These are phyloP conservation scores for Drosophila pseudoobscura DNA, from an alignment of 1,140 invertebrate species.

Conservation along the genomic window DNA sequence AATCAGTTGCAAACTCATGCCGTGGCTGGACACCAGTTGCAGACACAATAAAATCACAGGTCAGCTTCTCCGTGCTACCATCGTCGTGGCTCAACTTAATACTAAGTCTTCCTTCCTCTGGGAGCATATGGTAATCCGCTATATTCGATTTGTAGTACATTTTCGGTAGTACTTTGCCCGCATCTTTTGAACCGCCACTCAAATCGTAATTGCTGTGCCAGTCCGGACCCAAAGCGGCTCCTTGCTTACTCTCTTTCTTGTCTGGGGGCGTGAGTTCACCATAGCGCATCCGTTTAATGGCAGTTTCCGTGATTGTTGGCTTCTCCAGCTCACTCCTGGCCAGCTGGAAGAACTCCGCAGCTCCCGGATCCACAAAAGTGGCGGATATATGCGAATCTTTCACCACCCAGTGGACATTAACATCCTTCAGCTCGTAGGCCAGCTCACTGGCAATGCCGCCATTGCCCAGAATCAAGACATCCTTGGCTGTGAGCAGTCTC, in stretches of 20 bases:
- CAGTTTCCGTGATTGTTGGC: slow-evolving; percentile 17
- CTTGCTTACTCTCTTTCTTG: slow-evolving; percentile 84
- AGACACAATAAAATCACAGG: slow-evolving; percentile 96
- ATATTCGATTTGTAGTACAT: slow-evolving; percentile 61
- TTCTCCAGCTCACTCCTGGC: slow-evolving; percentile 40
- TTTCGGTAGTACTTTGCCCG: slow-evolving; percentile 26
- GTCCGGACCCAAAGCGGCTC: slow-evolving; percentile 96
- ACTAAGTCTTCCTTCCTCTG: neutral
- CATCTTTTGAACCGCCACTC: slow-evolving; percentile 82
- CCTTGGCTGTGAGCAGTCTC: slow-evolving; percentile 87
- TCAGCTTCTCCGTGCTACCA: slow-evolving; percentile 28
- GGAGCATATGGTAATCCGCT: slow-evolving; percentile 6
- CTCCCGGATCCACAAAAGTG: slow-evolving; percentile 97
- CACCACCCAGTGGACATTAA: slow-evolving; percentile 96
- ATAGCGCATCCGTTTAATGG: slow-evolving; percentile 89
- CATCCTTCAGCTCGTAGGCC: slow-evolving; percentile 92
- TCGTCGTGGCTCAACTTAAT: slow-evolving; percentile 55
- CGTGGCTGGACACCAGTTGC: slow-evolving; percentile 96
- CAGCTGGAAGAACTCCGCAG: slow-evolving; percentile 94
- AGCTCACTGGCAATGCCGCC: slow-evolving; percentile 99
- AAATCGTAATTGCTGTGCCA: slow-evolving; percentile 92
- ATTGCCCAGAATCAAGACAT: slow-evolving; percentile 95
- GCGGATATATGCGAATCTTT: slow-evolving; percentile 96
- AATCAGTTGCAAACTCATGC: slow-evolving; percentile 85
- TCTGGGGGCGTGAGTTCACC: slow-evolving; percentile 79